Evolutionary conservation across 2,888 invertebrate species (phyloP), one percentile per base, ranked within the genome.

Genomic region (Agrotis ipsilon): DNA sequence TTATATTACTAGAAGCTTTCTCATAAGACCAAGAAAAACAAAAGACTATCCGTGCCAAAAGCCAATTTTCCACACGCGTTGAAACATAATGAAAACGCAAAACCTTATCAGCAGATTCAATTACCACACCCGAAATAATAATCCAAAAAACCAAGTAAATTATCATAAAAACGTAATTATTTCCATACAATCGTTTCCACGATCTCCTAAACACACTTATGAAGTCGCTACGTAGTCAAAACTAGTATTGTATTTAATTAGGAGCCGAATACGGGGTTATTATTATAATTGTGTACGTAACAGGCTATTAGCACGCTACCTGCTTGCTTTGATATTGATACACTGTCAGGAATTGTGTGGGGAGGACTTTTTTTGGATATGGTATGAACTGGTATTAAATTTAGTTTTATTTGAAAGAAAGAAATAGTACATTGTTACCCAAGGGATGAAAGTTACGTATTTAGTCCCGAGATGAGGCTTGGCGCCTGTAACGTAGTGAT

Each of bases 231-330:
- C 74, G 72, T 62, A 73, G 72, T 76, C 71, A 52, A 63, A 77
- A 68, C 66, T 63, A 68, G 62, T 65, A 68, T 62, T 71, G 74
- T 81, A 79, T 79, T 76, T 86, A 87, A 89, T 89, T 85, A 87
- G 84, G 87, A 78, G 84, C 45, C 71, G 66, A 80, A 82, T 54
- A 61, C 52, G 3, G 71, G 69, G 81, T 82, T 79, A 63, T 77
- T 74, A 81, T 83, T 84, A 83, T 88, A 89, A 89, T 89, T 88
- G 86, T 75, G 64, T 61, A 43, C 72, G 75, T 84, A 83, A 88
- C 84, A 71, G 83, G 72, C 71, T 72, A 77, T 87, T 84, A 85
- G 75, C 87, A 89, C 87, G 89, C 86, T 82, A 88, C 86, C 85
- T 87, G 84, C 70, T 68, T 70, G 73, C 72, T 75, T 70, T 82